These are phyloP conservation scores for Batillaria attramentaria DNA, from an alignment of 1,140 invertebrate species.

Conservation along the genomic window DNA sequence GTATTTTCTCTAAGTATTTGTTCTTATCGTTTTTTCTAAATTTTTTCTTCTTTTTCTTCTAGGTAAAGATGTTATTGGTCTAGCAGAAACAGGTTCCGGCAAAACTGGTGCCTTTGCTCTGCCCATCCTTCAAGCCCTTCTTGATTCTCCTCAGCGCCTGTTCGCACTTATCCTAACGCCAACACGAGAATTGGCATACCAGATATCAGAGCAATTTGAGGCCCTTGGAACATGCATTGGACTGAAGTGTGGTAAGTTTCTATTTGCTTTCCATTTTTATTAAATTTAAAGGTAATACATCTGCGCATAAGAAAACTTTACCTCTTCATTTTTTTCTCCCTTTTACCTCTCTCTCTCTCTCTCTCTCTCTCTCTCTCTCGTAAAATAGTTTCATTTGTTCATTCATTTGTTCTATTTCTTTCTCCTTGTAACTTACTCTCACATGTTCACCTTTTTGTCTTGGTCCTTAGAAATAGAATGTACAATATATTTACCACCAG, in stretches of 20 bases:
- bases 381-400: neutral
- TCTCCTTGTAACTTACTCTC: neutral
- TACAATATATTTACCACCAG: neutral
- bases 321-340: neutral
- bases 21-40: neutral
- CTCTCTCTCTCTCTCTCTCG: neutral
- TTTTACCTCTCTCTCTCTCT: neutral
- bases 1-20: neutral
- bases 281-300: neutral
- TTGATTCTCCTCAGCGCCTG: conserved; percentile 92
- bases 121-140: conserved; percentile 92
- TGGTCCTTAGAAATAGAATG: neutral
- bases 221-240: conserved; percentile 84
- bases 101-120: conserved; percentile 98
- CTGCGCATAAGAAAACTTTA: neutral
- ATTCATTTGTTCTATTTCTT: neutral
- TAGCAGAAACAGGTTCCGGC: conserved; percentile 98
- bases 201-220: conserved; percentile 95
- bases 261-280: neutral
- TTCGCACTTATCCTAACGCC: conserved; percentile 96
- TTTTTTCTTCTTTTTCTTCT: conserved; percentile 43
- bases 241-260: conserved; percentile 87
- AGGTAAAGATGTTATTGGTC: conserved; percentile 94
- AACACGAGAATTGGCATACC: conserved; percentile 96
- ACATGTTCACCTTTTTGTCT: neutral